These are phyloP conservation scores for Mythimna impura DNA, from an alignment of 2,888 invertebrate genomes.

Conservation along the genomic window DNA sequence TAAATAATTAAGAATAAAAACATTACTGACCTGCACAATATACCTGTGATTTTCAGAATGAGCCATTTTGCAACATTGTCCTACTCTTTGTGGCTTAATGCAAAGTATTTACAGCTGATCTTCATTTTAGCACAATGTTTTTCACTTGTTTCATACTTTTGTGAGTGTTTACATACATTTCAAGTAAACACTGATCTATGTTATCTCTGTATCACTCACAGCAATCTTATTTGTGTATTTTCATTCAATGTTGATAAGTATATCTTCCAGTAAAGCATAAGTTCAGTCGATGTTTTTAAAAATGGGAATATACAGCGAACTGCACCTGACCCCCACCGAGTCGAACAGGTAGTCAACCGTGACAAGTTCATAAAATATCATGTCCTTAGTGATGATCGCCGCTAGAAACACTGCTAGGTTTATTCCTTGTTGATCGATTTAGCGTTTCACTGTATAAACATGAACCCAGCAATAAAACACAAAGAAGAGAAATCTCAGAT, in stretches of 20 bases:
- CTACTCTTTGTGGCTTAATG: conserved; percentile 75
- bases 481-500: conserved; percentile 89
- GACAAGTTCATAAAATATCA: conserved; percentile 79
- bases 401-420: conserved; percentile 47
- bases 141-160: conserved; percentile 69
- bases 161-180: conserved; percentile 67
- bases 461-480: conserved; percentile 75
- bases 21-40: conserved; percentile 93
- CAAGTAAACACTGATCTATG: conserved; percentile 55
- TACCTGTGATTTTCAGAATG: conserved; percentile 92
- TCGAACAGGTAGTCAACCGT: conserved; percentile 84
- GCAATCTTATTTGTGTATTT: conserved; percentile 41
- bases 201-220: conserved; percentile 44
- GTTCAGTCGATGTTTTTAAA: conserved; percentile 54
- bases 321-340: conserved; percentile 83
- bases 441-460: conserved; percentile 65
- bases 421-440: conserved; percentile 53
- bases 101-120: conserved; percentile 71
- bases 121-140: conserved; percentile 74
- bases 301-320: conserved; percentile 62
- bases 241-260: conserved; percentile 32
- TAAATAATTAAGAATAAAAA: conserved; percentile 22
- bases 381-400: conserved; percentile 65
- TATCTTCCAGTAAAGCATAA: conserved; percentile 28
- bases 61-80: conserved; percentile 90